Percentiles rank a stretch among this genome's conserved stretches.
These are phyloP conservation scores for Samia ricini DNA, from an alignment of 1,140 invertebrate genomes.

Conservation along the genomic window DNA sequence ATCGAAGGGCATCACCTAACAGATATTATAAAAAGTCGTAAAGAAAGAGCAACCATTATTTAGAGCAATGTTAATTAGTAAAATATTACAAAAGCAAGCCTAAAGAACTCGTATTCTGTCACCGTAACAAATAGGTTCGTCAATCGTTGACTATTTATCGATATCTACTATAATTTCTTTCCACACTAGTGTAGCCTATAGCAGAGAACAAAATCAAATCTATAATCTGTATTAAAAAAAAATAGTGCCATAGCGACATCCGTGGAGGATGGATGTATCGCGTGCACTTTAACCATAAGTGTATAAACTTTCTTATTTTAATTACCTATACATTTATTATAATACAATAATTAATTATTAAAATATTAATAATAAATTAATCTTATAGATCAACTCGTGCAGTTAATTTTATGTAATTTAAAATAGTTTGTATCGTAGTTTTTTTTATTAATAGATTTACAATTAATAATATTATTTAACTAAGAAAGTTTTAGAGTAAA, in stretches of 20 bases:
- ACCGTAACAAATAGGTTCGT: no score
- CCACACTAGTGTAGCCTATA: background rate
- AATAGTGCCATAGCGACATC: constrained; percentile 31
- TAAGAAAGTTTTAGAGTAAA: background rate
- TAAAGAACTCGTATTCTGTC: no score
- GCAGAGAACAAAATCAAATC: no score
- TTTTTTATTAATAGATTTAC: background rate
- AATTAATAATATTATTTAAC: background rate
- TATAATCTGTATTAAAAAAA: no score
- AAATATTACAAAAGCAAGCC: no score
- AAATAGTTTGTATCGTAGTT: background rate
- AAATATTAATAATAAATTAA: background rate
- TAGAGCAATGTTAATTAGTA: no score
- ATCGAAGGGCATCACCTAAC: no score
- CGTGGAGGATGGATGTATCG: constrained; percentile 22
- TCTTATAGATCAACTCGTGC: background rate
- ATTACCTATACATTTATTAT: background rate
- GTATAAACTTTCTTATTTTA: constrained; percentile 1
- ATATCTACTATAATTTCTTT: background rate
- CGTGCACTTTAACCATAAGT: constrained; percentile 30
- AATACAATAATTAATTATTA: background rate
- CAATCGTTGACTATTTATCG: background rate
- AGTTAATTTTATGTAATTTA: background rate
- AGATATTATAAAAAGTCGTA: no score
- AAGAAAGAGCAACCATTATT: no score